A percentile compares a stretch with the other conserved stretches of the same genome.
Conservation (phyloP, 1,140 invertebrate genomes). For the Drosophila parabipectinata region DNA sequence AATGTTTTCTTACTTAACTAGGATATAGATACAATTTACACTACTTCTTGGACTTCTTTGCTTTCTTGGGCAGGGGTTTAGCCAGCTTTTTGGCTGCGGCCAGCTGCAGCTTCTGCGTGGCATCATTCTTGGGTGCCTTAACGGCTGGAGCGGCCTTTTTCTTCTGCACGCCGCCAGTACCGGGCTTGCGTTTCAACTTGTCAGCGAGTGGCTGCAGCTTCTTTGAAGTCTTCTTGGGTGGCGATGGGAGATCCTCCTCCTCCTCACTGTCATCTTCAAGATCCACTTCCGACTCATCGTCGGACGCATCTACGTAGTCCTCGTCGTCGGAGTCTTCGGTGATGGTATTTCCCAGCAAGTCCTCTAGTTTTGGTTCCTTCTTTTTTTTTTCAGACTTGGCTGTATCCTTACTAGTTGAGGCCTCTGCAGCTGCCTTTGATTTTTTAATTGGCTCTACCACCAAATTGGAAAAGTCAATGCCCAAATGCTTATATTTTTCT, state of each 20-base stretch:
- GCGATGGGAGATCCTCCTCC: conserved; percentile 24
- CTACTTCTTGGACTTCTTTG: conserved; percentile 68
- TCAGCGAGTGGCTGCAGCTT: conserved; percentile 31
- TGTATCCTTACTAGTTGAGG: conserved; percentile 29
- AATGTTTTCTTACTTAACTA: conserved; percentile 60
- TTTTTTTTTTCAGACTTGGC: conserved; percentile 21
- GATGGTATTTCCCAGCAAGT: conserved; percentile 74
- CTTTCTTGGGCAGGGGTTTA: conserved; percentile 48
- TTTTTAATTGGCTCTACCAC: conserved; percentile 61
- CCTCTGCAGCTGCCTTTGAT: conserved; percentile 12
- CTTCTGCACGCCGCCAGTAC: conserved; percentile 66
- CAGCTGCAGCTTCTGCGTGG: conserved; percentile 47
- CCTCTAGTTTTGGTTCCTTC: conserved; percentile 63
- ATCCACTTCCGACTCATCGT: conserved; percentile 34
- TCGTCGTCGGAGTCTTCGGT: conserved; percentile 79
- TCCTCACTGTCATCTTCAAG: conserved; percentile 27
- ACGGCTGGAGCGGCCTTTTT: conserved; percentile 28
- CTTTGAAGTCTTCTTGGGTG: conserved; percentile 46
- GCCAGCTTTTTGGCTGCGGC: conserved; percentile 68
- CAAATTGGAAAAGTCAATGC: conserved; percentile 65
- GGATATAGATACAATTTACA: conserved; percentile 43
- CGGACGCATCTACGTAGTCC: conserved; percentile 58
- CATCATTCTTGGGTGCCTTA: conserved; percentile 35
- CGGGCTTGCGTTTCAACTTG: conserved; percentile 69
- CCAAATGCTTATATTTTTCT: conserved; percentile 70